These are phyloP conservation scores for Mixornis gularis DNA, from an alignment of 2,113 vertebrate species.

Conservation along the genomic window DNA sequence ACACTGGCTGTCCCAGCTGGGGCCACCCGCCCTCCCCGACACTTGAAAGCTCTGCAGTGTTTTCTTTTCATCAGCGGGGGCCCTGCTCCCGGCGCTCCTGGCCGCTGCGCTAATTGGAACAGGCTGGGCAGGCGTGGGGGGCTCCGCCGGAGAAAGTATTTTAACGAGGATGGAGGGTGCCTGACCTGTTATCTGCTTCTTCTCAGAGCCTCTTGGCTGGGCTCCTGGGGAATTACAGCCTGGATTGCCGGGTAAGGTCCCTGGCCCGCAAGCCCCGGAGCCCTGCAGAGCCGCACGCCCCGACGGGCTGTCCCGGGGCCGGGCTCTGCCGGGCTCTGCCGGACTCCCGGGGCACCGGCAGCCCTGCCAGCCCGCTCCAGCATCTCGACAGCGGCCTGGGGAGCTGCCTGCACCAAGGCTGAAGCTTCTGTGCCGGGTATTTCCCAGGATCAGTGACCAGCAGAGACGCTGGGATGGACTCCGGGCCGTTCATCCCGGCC, in stretches of 20 bases:
- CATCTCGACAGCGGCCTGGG: neutral
- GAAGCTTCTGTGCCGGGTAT: rapidly evolving
- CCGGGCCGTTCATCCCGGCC: rapidly evolving
- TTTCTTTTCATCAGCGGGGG: conserved; percentile 44
- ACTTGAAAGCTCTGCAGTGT: neutral
- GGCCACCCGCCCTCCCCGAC: neutral
- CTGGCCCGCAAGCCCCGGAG: neutral
- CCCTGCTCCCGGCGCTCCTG: neutral
- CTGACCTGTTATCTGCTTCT: neutral
- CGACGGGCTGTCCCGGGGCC: too few relatives aligned
- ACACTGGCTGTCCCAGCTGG: neutral
- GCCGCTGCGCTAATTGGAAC: conserved; percentile 13
- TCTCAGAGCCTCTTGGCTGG: neutral
- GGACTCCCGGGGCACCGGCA: neutral
- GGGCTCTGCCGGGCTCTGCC: too few relatives aligned
- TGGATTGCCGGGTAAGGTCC: neutral
- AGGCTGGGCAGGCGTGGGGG: conserved; percentile 9
- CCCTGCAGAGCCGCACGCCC: neutral
- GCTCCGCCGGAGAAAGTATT: conserved; percentile 17
- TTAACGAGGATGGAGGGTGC: conserved; percentile 33
- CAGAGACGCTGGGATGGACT: rapidly evolving
- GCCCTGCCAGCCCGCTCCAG: rapidly evolving
- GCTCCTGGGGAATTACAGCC: neutral
- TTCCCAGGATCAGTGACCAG: rapidly evolving
- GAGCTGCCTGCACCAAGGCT: neutral